Percentiles rank a stretch among this genome's conserved stretches.
Evolutionary conservation across 2,888 invertebrate species (phyloP).

Genomic region (Leptinotarsa tumamoca): DNA sequence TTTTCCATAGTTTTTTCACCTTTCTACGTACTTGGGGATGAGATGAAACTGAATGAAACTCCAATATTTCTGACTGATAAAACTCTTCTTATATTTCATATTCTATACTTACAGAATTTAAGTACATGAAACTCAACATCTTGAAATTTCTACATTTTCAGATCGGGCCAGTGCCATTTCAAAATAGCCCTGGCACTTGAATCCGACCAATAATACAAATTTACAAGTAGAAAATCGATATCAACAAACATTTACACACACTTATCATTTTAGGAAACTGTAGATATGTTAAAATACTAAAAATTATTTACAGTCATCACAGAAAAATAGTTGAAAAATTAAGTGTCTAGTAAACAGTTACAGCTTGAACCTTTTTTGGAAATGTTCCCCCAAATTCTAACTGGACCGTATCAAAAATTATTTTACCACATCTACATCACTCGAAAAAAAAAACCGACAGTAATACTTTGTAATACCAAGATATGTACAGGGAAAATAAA

Average conservation of each 20-base stretch:
- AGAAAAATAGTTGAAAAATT: conserved; percentile 47
- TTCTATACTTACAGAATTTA: conserved; percentile 49
- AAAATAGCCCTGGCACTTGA: conserved; percentile 21
- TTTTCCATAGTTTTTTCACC: no score
- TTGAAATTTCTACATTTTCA: conserved; percentile 48
- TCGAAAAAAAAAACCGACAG: conserved; percentile 36
- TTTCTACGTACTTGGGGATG: neutral
- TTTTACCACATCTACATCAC: conserved; percentile 45
- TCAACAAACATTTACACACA: conserved; percentile 50
- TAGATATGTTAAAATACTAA: conserved; percentile 54
- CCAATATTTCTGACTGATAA: neutral
- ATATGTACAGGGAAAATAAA: conserved; percentile 57
- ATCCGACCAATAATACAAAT: conserved; percentile 45
- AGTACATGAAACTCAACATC: conserved; percentile 56
- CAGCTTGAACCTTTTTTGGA: neutral
- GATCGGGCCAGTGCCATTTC: conserved; percentile 31
- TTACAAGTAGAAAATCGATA: conserved; percentile 56
- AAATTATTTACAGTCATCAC: conserved; percentile 55
- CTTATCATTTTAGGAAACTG: conserved; percentile 39
- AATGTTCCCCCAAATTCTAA: conserved; percentile 22
- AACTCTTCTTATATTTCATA: conserved; percentile 33
- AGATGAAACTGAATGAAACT: neutral
- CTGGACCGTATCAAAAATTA: conserved; percentile 18
- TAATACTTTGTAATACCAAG: conserved; percentile 47
- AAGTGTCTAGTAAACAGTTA: conserved; percentile 10